phyloP scores from a whole-genome alignment of 2,113 vertebrate species.

The Amphiprion ocellaris region DNA sequence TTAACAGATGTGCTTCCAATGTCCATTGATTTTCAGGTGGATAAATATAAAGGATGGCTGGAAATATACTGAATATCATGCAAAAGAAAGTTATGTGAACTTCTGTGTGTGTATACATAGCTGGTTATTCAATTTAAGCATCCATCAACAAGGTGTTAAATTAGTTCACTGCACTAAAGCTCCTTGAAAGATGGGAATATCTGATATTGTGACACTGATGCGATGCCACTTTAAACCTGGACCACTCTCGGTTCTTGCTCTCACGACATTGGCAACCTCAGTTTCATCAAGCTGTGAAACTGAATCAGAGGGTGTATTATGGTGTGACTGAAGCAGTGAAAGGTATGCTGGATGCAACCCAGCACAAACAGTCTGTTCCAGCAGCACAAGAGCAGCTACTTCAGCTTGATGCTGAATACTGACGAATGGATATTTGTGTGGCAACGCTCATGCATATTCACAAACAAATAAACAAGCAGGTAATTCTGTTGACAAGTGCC shows the following conservation, averaged over 20 bases:
- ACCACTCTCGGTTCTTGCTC: neutral
- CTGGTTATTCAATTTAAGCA: too few relatives aligned
- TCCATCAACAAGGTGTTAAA: too few relatives aligned
- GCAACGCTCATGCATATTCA: neutral
- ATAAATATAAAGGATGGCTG: neutral
- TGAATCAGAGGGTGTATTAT: constrained; percentile 29
- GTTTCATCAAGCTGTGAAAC: constrained; percentile 28
- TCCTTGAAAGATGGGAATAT: neutral
- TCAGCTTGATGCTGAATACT: constrained; percentile 1
- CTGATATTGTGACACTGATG: neutral
- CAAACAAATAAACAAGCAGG: neutral
- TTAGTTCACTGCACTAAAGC: too few relatives aligned
- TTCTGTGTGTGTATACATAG: too few relatives aligned
- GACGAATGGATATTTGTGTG: neutral
- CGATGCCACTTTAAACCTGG: neutral
- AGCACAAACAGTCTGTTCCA: constrained; percentile 38
- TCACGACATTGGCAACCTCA: neutral
- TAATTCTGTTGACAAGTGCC: neutral
- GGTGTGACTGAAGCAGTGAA: constrained; percentile 17
- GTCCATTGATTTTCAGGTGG: neutral
- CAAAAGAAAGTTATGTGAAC: too few relatives aligned
- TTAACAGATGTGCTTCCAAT: neutral
- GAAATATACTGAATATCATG: too few relatives aligned
- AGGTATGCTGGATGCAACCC: constrained; percentile 51
- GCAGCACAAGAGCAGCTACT: constrained; percentile 20